Conservation (phyloP, 2,113 vertebrate genomes). For the Centrocercus urophasianus region DNA sequence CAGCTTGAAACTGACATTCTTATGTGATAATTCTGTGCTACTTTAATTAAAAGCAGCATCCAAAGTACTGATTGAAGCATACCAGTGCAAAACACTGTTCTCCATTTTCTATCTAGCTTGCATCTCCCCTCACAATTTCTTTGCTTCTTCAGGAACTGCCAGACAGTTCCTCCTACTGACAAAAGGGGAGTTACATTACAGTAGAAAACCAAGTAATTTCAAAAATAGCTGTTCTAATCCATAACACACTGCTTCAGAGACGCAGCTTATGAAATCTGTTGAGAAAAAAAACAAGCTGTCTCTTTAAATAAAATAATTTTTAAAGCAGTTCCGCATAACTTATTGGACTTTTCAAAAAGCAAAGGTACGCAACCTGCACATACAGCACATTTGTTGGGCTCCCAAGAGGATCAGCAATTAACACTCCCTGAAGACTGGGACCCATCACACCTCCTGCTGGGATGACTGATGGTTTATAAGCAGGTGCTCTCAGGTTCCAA, state of each 20-base stretch:
- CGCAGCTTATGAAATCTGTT: background rate
- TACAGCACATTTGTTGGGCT: background rate
- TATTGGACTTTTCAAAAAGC: background rate
- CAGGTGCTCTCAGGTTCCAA: background rate
- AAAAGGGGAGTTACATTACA: background rate
- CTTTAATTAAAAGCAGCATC: background rate
- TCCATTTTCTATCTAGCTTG: background rate
- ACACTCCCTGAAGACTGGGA: slow-evolving; percentile 9
- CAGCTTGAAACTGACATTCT: background rate
- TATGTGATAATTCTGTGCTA: background rate
- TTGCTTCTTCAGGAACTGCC: background rate
- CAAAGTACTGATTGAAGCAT: background rate
- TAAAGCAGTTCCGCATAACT: slow-evolving; percentile 3
- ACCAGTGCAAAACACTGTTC: background rate
- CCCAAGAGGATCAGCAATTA: background rate
- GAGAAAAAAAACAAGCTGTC: background rate
- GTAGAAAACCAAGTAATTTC: background rate
- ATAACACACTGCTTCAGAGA: background rate
- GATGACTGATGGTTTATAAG: background rate
- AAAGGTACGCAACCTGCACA: slow-evolving; percentile 34
- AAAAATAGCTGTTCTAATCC: background rate
- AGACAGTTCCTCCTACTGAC: background rate
- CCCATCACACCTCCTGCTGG: background rate
- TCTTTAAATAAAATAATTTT: slow-evolving; percentile 37
- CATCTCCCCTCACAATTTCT: background rate